A percentile compares a stretch with the other conserved stretches of the same genome.
phyloP scores from a whole-genome alignment of 1,140 invertebrate genomes.

The Halyomorpha halys region DNA sequence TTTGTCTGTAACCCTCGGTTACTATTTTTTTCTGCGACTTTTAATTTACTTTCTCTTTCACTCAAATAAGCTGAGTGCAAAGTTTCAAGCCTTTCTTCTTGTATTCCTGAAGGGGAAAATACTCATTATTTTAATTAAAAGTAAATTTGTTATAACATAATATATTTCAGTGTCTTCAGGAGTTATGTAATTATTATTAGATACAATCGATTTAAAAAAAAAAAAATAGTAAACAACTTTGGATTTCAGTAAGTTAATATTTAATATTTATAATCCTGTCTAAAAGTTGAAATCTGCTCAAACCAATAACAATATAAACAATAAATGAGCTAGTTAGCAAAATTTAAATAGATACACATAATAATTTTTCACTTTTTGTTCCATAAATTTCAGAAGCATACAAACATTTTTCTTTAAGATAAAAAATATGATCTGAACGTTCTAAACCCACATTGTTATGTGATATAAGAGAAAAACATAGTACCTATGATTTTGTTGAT shows the following conservation, averaged over 20 bases:
- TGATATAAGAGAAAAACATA: neutral
- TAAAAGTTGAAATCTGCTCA: neutral
- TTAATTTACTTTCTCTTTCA: neutral
- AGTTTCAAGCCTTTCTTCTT: neutral
- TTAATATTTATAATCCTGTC: too few relatives aligned
- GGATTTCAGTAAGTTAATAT: too few relatives aligned
- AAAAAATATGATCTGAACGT: neutral
- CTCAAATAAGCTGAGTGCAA: neutral
- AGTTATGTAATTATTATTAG: neutral
- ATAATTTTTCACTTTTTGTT: too few relatives aligned
- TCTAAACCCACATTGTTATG: neutral
- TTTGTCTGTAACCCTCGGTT: neutral
- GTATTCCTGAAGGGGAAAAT: neutral
- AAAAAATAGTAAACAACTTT: too few relatives aligned
- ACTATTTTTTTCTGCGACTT: neutral
- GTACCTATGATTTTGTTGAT: constrained; percentile 55
- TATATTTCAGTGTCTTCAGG: neutral
- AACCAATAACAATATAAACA: neutral
- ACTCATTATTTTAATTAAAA: neutral
- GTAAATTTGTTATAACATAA: neutral
- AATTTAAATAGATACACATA: neutral
- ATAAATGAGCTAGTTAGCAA: neutral
- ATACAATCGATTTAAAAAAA: too few relatives aligned
- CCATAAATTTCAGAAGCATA: neutral
- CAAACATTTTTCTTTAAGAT: neutral